Evolutionary conservation across 2,113 vertebrate genomes (phyloP), one percentile per base, ranked within the genome.

Genomic region (Noctilio leporinus): DNA sequence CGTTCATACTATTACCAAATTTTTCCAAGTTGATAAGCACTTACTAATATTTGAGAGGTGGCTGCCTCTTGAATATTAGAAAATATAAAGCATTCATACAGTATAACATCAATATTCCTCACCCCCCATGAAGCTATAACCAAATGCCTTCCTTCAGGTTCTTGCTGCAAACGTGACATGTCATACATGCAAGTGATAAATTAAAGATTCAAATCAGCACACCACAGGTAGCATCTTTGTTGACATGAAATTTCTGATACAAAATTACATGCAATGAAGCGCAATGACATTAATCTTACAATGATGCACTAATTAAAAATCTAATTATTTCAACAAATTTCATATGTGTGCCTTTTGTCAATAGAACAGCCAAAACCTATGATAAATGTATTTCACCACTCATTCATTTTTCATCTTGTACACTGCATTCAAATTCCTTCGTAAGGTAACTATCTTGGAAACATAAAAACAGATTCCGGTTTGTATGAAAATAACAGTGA

Each of bases 261-360:
- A 67, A 97, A 97, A 96, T 97, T 86, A 94, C 64, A 95, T 35
- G 69, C 92, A 89, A 97, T 1, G 40, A 94, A 97, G 72, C 24
- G 4, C 64, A 98, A 95, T 84, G 92, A 97, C 93, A 98, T 97
- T 97, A 96, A 97, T 97, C 88, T 97, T 96, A 98, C 53, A 94
- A 93, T 93, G 87, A 98, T 96, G 89, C 70, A 97, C 96, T 98
- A 98, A 98, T 98, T 98, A 98, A 96, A 98, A 98, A 98, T 97
- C 95, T 98, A 98, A 98, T 98, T 98, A 98, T 95, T 98, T 96
- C 97, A 93, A 97, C 97, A 98, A 96, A 98, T 97, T 97, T 98
- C 96, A 94, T 97, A 98, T 98, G 96, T 98, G 97, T 97, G 97
- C 38, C 94, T 98, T 97, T 91, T 98, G 95, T 97, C 96, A 98